phyloP scores from a whole-genome alignment of 2,113 vertebrate species.

The Amblyornis subalaris region DNA sequence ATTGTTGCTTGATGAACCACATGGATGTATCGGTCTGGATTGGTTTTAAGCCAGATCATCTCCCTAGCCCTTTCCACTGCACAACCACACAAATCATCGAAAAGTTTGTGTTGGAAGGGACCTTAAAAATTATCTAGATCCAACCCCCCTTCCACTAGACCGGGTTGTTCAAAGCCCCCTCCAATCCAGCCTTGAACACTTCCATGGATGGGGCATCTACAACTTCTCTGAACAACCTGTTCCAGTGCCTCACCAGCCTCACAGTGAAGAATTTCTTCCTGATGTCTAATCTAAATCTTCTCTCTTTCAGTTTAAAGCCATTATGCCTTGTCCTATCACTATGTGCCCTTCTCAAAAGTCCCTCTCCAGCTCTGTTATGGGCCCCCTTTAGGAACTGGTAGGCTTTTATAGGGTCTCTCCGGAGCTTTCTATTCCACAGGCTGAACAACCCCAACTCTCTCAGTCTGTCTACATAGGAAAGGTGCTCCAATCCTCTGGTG shows the following conservation, averaged over 20 bases:
- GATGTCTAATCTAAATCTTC: background rate
- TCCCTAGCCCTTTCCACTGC: background rate
- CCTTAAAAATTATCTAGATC: background rate
- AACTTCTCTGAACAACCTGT: background rate
- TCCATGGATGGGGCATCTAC: background rate
- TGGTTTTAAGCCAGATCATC: background rate
- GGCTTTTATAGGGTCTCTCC: background rate
- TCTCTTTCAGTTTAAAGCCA: background rate
- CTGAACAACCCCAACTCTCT: background rate
- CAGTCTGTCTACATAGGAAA: background rate
- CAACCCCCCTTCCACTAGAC: background rate
- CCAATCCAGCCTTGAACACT: background rate
- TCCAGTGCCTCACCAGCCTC: background rate
- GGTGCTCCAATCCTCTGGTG: background rate
- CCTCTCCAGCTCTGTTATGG: background rate
- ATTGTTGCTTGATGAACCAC: background rate
- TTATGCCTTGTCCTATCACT: background rate
- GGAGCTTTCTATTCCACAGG: background rate
- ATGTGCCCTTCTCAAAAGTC: fast-evolving
- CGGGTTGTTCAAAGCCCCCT: background rate
- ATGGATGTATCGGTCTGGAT: background rate
- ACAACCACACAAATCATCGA: background rate
- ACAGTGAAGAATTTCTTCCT: background rate
- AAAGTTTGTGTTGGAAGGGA: background rate
- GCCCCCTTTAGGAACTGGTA: background rate